phyloP scores from a whole-genome alignment of 2,797 vertebrate species.

The Argya squamiceps region DNA sequence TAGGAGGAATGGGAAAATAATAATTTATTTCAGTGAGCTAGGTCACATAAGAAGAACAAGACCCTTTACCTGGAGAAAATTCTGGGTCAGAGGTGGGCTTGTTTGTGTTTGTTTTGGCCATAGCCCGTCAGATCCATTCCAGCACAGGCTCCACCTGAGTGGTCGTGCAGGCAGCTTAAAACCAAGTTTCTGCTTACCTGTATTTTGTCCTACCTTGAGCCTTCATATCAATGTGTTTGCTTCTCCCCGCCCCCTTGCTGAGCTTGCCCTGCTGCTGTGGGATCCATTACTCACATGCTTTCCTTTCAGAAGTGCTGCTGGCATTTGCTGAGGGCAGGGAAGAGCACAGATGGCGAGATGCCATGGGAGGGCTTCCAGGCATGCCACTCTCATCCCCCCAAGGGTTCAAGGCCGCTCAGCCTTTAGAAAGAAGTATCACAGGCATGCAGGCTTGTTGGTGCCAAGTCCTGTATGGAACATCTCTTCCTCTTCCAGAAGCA shows the following conservation, averaged over 20 bases:
- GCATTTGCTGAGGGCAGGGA: not conserved
- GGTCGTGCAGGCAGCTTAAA: not conserved
- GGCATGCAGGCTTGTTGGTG: not conserved
- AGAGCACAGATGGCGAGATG: accelerated
- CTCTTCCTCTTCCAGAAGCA: not conserved
- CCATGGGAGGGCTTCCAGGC: not conserved
- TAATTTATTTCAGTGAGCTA: not conserved
- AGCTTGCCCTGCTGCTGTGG: not conserved
- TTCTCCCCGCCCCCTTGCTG: not conserved
- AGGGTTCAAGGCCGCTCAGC: not conserved
- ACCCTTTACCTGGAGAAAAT: not conserved
- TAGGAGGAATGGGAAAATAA: not conserved
- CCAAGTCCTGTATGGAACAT: not conserved
- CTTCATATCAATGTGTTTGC: not conserved
- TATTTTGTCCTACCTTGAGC: not conserved
- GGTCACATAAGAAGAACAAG: not conserved
- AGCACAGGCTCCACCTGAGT: accelerated
- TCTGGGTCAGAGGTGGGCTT: not conserved
- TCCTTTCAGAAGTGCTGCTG: not conserved
- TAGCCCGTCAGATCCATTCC: not conserved
- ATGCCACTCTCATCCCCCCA: accelerated
- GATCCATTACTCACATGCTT: accelerated
- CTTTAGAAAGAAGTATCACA: not conserved
- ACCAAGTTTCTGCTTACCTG: accelerated
- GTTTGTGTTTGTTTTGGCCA: not conserved